Percentiles rank a stretch among this genome's conserved stretches.
phyloP scores from a whole-genome alignment of 2,113 vertebrate species.

The Phoxinus phoxinus region DNA sequence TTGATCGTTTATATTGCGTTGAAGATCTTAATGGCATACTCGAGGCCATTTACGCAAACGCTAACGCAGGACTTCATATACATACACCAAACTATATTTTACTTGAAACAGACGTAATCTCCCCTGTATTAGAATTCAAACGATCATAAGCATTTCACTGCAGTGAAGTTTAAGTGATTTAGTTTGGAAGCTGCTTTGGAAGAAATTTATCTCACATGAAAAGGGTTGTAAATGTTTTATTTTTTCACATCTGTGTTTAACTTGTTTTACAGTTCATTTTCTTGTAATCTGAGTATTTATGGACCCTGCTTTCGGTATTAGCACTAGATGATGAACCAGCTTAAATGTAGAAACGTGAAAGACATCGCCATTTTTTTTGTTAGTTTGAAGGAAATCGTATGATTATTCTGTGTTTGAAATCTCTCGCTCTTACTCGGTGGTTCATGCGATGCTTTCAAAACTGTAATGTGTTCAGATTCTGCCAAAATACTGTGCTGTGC shows the following conservation, averaged over 20 bases:
- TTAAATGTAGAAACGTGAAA: neutral
- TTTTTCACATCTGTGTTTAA: neutral
- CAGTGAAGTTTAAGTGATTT: conserved; percentile 5
- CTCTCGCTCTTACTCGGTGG: neutral
- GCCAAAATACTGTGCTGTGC: neutral
- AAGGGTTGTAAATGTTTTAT: neutral
- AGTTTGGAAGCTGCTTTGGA: neutral
- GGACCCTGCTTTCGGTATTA: neutral
- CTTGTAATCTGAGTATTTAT: conserved; percentile 1
- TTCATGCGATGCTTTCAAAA: neutral
- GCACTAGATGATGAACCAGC: neutral
- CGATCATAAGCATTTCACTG: neutral
- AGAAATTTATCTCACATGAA: neutral
- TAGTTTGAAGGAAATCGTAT: neutral
- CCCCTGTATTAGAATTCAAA: neutral
- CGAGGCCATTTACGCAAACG: neutral
- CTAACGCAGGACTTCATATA: neutral
- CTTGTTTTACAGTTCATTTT: neutral
- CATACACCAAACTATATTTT: neutral
- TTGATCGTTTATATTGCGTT: neutral
- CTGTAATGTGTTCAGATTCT: neutral
- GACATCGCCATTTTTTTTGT: neutral
- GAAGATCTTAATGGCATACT: conserved; percentile 1
- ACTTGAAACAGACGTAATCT: neutral
- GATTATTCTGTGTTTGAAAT: neutral